These are phyloP conservation scores for Luperina nickerlii DNA, from an alignment of 2,888 invertebrate species.

Conservation along the genomic window DNA sequence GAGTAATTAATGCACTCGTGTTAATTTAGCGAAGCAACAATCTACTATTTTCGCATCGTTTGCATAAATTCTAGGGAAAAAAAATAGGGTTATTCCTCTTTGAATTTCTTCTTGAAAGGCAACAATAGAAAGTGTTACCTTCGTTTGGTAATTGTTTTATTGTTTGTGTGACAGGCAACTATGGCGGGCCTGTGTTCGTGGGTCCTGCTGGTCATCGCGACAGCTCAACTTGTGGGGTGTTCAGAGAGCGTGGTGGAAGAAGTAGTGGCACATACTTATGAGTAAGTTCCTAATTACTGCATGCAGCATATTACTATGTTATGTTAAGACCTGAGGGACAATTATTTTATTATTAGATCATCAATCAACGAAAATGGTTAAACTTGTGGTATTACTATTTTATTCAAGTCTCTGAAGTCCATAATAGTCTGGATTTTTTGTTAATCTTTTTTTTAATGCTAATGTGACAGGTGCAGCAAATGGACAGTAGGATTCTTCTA, in stretches of 20 bases:
- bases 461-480: too few species aligned
- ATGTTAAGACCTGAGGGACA: not conserved
- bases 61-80: constrained; percentile 11
- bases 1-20: too few species aligned
- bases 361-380: too few species aligned
- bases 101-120: constrained; percentile 1
- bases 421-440: too few species aligned
- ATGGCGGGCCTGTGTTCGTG: constrained; percentile 72
- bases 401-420: too few species aligned
- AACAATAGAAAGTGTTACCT: constrained; percentile 38
- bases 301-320: not conserved
- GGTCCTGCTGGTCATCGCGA: constrained; percentile 69
- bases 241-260: constrained; percentile 70
- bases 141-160: constrained; percentile 12
- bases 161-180: constrained; percentile 65
- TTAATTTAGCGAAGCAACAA: too few species aligned
- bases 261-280: constrained; percentile 72
- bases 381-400: too few species aligned
- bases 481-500: too few species aligned
- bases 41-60: not conserved
- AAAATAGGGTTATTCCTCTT: constrained; percentile 1
- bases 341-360: too few species aligned
- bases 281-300: constrained; percentile 74
- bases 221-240: constrained; percentile 74
- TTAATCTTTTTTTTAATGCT: too few species aligned